These are phyloP conservation scores for Bradypus variegatus DNA, from an alignment of 2,797 vertebrate species.

Conservation along the genomic window DNA sequence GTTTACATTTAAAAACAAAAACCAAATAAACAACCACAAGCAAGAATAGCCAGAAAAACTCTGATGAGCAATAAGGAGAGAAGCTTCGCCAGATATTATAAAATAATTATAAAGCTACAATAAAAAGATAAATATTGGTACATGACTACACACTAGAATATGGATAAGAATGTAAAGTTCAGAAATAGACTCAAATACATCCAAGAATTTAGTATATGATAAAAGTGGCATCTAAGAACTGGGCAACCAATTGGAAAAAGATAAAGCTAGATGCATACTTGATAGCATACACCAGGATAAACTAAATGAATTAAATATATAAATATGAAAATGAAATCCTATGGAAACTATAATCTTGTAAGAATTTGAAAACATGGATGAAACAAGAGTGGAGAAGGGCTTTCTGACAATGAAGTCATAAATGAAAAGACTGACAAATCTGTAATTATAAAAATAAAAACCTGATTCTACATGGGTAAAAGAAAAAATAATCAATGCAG, in stretches of 20 bases:
- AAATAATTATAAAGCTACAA: background rate
- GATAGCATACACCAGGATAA: background rate
- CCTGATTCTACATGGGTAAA: background rate
- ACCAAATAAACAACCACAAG: background rate
- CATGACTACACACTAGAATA: background rate
- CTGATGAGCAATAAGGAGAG: background rate
- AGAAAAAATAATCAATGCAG: background rate
- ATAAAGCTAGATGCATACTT: background rate
- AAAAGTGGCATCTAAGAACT: slow-evolving; percentile 22
- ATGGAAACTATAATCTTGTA: background rate
- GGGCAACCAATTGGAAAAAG: background rate
- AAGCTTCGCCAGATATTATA: background rate
- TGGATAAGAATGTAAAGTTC: background rate
- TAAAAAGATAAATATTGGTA: background rate
- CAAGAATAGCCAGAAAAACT: background rate
- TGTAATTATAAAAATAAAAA: background rate
- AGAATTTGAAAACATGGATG: background rate
- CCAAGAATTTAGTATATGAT: background rate
- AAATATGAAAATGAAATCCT: background rate
- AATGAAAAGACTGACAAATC: background rate
- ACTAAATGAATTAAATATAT: background rate
- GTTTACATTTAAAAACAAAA: background rate
- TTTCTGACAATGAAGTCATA: background rate
- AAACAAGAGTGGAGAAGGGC: background rate
- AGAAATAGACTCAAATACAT: background rate